phyloP scores from a whole-genome alignment of 2,113 vertebrate genomes.

The Hydrolagus affinis region DNA sequence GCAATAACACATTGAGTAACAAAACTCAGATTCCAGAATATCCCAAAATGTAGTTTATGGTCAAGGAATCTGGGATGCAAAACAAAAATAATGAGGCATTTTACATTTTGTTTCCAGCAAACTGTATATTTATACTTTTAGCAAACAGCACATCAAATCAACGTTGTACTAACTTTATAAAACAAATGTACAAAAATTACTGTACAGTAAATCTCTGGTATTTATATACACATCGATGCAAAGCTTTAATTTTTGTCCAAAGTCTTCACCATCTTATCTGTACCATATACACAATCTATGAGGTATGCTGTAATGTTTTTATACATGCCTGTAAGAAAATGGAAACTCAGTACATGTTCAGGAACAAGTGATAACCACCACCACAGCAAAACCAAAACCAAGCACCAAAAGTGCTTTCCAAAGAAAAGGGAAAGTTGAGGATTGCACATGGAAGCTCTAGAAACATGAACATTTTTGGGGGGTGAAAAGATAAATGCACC shows the following conservation, averaged over 20 bases:
- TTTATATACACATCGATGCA: conserved; percentile 22
- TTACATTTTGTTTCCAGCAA: conserved; percentile 22
- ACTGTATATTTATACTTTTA: conserved; percentile 20
- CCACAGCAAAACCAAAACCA: background rate
- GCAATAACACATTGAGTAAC: background rate
- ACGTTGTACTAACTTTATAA: conserved; percentile 31
- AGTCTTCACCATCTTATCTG: background rate
- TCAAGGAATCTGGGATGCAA: background rate
- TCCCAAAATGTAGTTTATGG: background rate
- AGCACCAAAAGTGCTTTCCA: conserved; percentile 24
- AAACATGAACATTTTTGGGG: background rate
- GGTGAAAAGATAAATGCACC: background rate
- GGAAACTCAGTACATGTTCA: background rate
- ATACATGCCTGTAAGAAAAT: background rate
- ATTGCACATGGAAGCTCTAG: background rate
- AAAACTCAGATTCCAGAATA: background rate
- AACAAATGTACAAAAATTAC: conserved; percentile 31
- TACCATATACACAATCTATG: background rate
- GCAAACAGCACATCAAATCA: conserved; percentile 31
- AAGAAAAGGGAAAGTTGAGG: conserved; percentile 9
- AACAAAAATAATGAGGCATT: conserved; percentile 16
- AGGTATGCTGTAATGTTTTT: background rate
- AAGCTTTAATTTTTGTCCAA: conserved; percentile 8
- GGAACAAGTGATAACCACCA: conserved; percentile 18
- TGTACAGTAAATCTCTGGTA: conserved; percentile 30